Conservation (phyloP, 1,140 invertebrate genomes). For the Lethrus apterus region DNA sequence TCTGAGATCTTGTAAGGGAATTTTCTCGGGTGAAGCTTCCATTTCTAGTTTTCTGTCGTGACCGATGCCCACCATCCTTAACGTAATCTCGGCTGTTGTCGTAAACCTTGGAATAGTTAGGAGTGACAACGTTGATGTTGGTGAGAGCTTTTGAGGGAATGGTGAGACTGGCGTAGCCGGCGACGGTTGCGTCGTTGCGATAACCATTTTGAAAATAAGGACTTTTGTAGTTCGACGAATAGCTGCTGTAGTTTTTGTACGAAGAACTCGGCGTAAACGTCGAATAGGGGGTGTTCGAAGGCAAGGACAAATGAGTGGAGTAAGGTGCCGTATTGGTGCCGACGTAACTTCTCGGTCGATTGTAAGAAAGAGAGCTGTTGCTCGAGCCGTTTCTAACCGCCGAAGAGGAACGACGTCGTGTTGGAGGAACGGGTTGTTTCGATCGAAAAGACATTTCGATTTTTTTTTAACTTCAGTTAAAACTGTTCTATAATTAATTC, state of each 20-base stretch:
- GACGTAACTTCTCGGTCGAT: conserved; percentile 43
- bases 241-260: conserved; percentile 28
- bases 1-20: conserved; percentile 33
- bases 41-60: conserved; percentile 25
- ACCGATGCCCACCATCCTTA: conserved; percentile 5
- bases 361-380: conserved; percentile 24
- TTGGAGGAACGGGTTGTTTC: conserved; percentile 27
- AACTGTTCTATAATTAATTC: too few species aligned
- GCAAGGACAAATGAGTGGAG: conserved; percentile 18
- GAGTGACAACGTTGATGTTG: conserved; percentile 26
- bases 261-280: conserved; percentile 26
- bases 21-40: conserved; percentile 31
- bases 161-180: conserved; percentile 35
- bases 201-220: conserved; percentile 37
- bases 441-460: conserved; percentile 25
- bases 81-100: conserved; percentile 21
- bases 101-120: conserved; percentile 29
- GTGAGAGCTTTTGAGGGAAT: conserved; percentile 35
- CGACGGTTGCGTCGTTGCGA: conserved; percentile 15
- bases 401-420: conserved; percentile 28
- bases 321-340: conserved; percentile 21
- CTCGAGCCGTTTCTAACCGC: conserved; percentile 18
- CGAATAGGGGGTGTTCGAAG: conserved; percentile 35
- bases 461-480: neutral
- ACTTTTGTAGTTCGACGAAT: conserved; percentile 35